phyloP scores from a whole-genome alignment of 2,113 vertebrate species.

The Glaucidium brasilianum region DNA sequence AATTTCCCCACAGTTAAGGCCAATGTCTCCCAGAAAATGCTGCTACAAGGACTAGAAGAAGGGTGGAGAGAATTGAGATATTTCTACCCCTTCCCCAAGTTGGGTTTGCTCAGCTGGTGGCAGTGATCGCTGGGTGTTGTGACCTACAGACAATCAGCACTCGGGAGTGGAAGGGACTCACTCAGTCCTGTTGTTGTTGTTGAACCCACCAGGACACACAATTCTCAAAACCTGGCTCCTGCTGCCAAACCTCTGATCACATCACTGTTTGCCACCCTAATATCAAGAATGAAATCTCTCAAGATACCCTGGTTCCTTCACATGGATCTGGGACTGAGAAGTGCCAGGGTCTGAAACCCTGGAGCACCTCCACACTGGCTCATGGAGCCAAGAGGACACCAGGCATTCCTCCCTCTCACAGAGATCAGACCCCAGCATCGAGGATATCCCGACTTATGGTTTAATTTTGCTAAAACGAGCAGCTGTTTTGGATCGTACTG shows the following conservation, averaged over 20 bases:
- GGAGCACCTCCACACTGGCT: not conserved
- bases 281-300: not conserved
- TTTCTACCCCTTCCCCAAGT: not conserved
- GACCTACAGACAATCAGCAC: not conserved
- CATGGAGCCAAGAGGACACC: not conserved
- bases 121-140: not conserved
- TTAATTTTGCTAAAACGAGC: not conserved
- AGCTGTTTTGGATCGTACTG: not conserved
- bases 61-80: not conserved
- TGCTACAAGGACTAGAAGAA: not conserved
- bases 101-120: not conserved
- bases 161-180: not conserved
- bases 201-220: not conserved
- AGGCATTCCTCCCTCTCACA: not conserved
- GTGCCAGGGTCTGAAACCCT: not conserved
- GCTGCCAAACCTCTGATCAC: not conserved
- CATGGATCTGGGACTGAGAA: not conserved
- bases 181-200: not conserved
- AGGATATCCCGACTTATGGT: not conserved
- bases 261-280: not conserved
- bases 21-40: not conserved
- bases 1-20: not conserved
- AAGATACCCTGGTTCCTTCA: fast-evolving
- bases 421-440: not conserved
- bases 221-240: not conserved